These are phyloP conservation scores for Amphipoea oculea DNA, from an alignment of 2,888 invertebrate genomes.

Conservation along the genomic window DNA sequence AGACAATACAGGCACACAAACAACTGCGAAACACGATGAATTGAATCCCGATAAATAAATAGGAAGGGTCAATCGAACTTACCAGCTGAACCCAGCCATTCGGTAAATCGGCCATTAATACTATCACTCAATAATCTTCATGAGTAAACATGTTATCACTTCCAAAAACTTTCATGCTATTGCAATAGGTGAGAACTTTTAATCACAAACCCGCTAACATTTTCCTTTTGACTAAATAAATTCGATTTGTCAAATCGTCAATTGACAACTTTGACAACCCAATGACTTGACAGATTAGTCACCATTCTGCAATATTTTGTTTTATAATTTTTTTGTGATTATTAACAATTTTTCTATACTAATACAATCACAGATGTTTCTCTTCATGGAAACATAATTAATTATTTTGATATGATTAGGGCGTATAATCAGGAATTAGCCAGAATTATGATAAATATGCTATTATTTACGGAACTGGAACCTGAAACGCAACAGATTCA, in stretches of 20 bases:
- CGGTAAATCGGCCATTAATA: slow-evolving; percentile 89
- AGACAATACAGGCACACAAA: slow-evolving; percentile 80
- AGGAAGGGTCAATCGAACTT: slow-evolving; percentile 70
- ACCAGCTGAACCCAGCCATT: slow-evolving; percentile 91
- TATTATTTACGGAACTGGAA: slow-evolving; percentile 2
- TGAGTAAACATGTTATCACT: slow-evolving; percentile 65
- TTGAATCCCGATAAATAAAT: slow-evolving; percentile 73
- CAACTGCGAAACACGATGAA: slow-evolving; percentile 78
- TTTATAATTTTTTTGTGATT: not conserved
- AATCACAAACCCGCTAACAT: slow-evolving; percentile 72
- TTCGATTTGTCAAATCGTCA: slow-evolving; percentile 62
- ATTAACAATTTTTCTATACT: not conserved
- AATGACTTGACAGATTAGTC: slow-evolving; percentile 21
- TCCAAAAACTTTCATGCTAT: slow-evolving; percentile 73
- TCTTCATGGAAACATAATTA: not conserved
- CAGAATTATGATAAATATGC: not conserved
- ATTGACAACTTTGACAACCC: slow-evolving; percentile 55
- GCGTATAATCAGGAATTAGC: not conserved
- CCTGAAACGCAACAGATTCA: slow-evolving; percentile 9
- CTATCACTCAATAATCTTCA: slow-evolving; percentile 76
- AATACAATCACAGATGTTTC: not conserved
- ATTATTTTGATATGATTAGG: not conserved
- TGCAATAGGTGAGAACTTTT: slow-evolving; percentile 68
- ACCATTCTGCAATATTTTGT: slow-evolving; percentile 13
- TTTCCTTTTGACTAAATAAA: slow-evolving; percentile 66